Evolutionary conservation across 2,888 invertebrate genomes (phyloP).

Genomic region (Alloscopus bannaensis): DNA sequence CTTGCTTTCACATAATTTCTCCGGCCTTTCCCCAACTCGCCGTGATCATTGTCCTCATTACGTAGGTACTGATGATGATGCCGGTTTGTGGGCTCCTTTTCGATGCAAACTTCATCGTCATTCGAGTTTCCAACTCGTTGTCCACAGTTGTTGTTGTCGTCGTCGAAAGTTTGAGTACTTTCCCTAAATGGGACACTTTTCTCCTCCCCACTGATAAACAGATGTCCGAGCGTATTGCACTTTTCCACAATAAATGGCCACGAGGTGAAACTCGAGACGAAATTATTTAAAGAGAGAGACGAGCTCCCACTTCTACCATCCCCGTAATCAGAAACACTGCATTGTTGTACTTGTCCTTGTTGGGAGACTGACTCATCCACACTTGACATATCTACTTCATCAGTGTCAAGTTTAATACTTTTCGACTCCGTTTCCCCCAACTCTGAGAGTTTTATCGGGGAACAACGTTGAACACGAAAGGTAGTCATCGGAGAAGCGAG

Average conservation of each 20-base stretch:
- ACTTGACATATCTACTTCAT: conserved; percentile 61
- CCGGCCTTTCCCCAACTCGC: conserved; percentile 7
- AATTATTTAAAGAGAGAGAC: conserved; percentile 52
- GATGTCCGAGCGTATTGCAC: conserved; percentile 58
- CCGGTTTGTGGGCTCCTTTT: conserved; percentile 38
- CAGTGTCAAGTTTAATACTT: conserved; percentile 61
- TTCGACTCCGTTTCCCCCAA: conserved; percentile 40
- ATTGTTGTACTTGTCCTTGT: conserved; percentile 16
- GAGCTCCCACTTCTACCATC: neutral
- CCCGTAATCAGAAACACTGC: neutral
- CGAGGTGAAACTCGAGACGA: conserved; percentile 56
- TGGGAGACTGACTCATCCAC: conserved; percentile 57
- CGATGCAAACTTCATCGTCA: conserved; percentile 41
- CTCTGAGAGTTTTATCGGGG: conserved; percentile 46
- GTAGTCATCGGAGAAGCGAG: conserved; percentile 19
- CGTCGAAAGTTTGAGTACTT: conserved; percentile 50
- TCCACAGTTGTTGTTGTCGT: conserved; percentile 26
- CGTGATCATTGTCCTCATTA: conserved; percentile 7
- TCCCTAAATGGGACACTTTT: conserved; percentile 61
- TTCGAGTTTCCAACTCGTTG: conserved; percentile 2
- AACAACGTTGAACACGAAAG: conserved; percentile 24
- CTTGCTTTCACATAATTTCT: conserved; percentile 37
- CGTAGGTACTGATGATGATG: conserved; percentile 33
- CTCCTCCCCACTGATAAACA: conserved; percentile 59
- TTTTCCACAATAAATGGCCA: conserved; percentile 58